Base-by-base conservation (phyloP, 2,888 invertebrate genomes). In the Ormyrus nitidulus region DNA sequence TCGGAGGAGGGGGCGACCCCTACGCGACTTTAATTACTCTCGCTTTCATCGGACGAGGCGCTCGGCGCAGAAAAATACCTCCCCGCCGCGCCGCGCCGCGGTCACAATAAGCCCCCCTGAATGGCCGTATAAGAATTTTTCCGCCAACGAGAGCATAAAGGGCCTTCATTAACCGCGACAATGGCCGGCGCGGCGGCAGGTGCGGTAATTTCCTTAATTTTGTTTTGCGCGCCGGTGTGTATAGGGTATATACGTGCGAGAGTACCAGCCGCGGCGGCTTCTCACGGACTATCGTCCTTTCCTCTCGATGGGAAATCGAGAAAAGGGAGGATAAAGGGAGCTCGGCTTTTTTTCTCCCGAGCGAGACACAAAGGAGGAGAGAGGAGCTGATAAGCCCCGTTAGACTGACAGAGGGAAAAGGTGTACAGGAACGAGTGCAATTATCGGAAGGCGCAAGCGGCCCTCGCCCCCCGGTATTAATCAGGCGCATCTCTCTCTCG, bases 171-270 rank as follows among this genome's bases (percentile, higher is more conserved):
- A 74, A 56, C 13, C 56, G 64, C 72, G 54, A 79, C 79, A 79
- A 74, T 71, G 19, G 51, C 34, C 34, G 5, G 51, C 10, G 75
- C 46, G 34, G 44, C 56, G 62, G 58, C 79, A 79, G 79, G 74
- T 69, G 79, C 69, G 54, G 73, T 69, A 79, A 69, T 79, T 79
- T 68, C 62, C 79, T 69, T 69, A 79, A 79, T 73, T 34, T 74
- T 73, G 73, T 78, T 73, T 58, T 58, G 34, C 51, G 34, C 51
- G 46, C 64, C 64, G 51, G 65, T 56, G 10, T 0, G 49, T 7
- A 72, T 65, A 13, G 65, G 46, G 13, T 13, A 13, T 13, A 48
- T 34, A 6, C 48, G 61, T 34, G 34, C 19, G 48, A n/a, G 54
- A 54, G 66, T 59, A 66, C 66, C 51, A 49, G 51, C 56, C 3